phyloP scores from a whole-genome alignment of 2,888 invertebrate species.

The Mesochorus sp. region DNA sequence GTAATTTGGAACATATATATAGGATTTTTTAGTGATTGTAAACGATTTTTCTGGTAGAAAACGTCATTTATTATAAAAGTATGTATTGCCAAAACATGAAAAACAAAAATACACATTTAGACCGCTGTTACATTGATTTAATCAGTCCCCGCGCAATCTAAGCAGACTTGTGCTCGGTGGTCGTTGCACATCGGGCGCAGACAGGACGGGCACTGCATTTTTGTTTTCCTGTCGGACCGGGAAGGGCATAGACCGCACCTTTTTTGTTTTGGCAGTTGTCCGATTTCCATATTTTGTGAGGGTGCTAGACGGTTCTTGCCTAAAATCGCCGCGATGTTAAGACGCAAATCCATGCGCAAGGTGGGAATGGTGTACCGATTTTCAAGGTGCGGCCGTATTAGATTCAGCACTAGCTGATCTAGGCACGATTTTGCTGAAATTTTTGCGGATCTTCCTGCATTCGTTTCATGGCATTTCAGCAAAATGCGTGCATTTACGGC shows the following conservation, averaged over 20 bases:
- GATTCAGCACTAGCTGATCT: conserved; percentile 8
- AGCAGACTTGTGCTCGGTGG: neutral
- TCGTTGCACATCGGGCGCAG: neutral
- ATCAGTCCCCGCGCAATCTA: neutral
- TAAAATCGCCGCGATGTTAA: conserved; percentile 4
- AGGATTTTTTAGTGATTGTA: neutral
- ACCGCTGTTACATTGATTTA: too few relatives aligned
- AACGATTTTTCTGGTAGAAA: neutral
- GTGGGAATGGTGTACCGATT: neutral
- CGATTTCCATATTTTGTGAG: neutral
- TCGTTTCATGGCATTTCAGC: conserved; percentile 29
- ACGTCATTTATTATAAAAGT: neutral
- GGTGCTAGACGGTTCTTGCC: neutral
- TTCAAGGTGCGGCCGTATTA: neutral
- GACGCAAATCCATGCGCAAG: conserved; percentile 4
- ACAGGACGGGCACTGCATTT: neutral
- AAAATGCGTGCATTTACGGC: conserved; percentile 63
- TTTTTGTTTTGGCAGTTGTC: neutral
- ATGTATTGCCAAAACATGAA: neutral
- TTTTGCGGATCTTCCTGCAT: neutral
- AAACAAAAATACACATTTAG: too few relatives aligned
- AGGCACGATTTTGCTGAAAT: conserved; percentile 3
- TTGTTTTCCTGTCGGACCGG: neutral
- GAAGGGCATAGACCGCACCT: neutral
- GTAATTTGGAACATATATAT: neutral